A percentile compares a stretch with the other conserved stretches of the same genome.
Evolutionary conservation across 2,888 invertebrate genomes (phyloP).

Genomic region (Dolichomitus sp.): DNA sequence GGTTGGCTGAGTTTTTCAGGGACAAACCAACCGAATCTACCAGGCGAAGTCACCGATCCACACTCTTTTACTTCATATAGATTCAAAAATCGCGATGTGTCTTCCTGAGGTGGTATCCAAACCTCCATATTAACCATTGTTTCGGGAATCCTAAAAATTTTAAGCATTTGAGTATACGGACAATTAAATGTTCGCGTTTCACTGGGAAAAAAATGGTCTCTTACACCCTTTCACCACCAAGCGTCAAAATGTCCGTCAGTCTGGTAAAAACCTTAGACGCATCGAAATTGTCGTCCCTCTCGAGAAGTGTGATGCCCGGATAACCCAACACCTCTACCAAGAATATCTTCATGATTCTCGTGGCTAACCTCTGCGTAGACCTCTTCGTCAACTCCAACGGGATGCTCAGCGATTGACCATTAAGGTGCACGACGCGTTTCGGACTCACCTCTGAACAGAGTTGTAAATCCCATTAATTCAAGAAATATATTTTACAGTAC

Average conservation of each 20-base stretch:
- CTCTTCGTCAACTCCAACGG: conserved; percentile 88
- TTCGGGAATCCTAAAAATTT: conserved; percentile 83
- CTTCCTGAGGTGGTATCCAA: conserved; percentile 90
- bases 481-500: no score
- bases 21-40: conserved; percentile 90
- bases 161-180: background rate
- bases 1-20: conserved; percentile 85
- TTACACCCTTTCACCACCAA: conserved; percentile 74
- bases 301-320: conserved; percentile 83
- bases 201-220: background rate
- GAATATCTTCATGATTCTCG: conserved; percentile 88
- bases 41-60: conserved; percentile 87
- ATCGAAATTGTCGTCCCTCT: conserved; percentile 86
- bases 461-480: no score
- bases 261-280: conserved; percentile 82
- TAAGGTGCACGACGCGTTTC: conserved; percentile 85
- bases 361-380: conserved; percentile 88
- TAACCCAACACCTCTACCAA: conserved; percentile 87
- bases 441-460: conserved; percentile 86
- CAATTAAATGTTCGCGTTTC: background rate
- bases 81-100: conserved; percentile 86
- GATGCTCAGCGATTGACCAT: conserved; percentile 85
- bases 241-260: conserved; percentile 76
- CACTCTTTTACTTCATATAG: conserved; percentile 86
- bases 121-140: conserved; percentile 91